Percentiles rank a stretch among this genome's conserved stretches.
phyloP scores from a whole-genome alignment of 2,113 vertebrate species.

The Morone saxatilis region DNA sequence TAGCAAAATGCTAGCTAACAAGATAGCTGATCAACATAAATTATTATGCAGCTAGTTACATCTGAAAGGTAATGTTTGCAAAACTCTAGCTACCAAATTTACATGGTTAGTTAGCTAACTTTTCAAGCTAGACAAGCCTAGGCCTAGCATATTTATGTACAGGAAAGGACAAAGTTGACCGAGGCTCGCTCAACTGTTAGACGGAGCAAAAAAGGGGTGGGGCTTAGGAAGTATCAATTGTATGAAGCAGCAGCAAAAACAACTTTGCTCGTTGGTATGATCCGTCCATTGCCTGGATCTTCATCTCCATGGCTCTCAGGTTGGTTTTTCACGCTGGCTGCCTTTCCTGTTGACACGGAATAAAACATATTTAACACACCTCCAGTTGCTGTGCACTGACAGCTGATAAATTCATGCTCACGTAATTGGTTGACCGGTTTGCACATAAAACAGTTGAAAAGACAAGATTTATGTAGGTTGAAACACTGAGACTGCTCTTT shows the following conservation, averaged over 20 bases:
- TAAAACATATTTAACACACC: constrained; percentile 24
- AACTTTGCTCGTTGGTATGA: background rate
- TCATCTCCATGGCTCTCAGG: background rate
- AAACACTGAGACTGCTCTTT: constrained; percentile 47
- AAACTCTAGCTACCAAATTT: no score
- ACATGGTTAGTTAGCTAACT: no score
- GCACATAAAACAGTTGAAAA: constrained; percentile 59
- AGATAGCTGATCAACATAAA: no score
- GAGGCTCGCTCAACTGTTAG: no score
- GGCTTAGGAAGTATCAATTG: no score
- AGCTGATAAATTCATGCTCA: constrained; percentile 68
- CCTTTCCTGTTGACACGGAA: constrained; percentile 14
- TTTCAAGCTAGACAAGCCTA: no score
- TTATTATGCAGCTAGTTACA: no score
- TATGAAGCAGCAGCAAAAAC: background rate
- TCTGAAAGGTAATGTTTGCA: no score
- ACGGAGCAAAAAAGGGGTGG: no score
- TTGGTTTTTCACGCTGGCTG: background rate
- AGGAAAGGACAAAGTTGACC: no score
- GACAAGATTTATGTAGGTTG: constrained; percentile 59
- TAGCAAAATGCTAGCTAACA: no score
- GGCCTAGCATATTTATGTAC: no score
- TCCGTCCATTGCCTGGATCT: background rate
- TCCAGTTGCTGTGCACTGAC: constrained; percentile 46
- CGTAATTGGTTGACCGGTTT: constrained; percentile 66